These are phyloP conservation scores for Otolemur crassicaudatus DNA, from an alignment of 2,797 vertebrate genomes.

Conservation along the genomic window DNA sequence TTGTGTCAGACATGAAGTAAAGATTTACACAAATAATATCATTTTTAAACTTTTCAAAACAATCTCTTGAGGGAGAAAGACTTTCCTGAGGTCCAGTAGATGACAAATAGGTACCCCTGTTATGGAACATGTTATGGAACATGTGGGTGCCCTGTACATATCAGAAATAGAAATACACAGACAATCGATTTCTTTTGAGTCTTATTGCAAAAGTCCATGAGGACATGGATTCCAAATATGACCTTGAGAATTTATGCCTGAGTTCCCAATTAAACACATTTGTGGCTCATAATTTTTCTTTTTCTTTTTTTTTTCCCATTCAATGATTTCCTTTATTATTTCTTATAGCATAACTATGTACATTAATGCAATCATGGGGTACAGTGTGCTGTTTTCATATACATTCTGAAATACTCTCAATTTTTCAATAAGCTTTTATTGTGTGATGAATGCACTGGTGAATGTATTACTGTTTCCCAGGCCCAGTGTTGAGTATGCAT, in stretches of 20 bases:
- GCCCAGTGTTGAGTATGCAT: not conserved
- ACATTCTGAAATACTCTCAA: not conserved
- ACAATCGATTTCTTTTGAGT: not conserved
- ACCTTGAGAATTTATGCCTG: not conserved
- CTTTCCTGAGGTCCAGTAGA: not conserved
- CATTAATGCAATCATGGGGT: too few relatives aligned
- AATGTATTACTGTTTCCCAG: not conserved
- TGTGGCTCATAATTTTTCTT: not conserved
- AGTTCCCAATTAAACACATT: not conserved
- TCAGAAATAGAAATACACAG: not conserved
- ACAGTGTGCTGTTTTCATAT: too few relatives aligned
- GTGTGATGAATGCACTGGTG: not conserved
- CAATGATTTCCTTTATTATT: too few relatives aligned
- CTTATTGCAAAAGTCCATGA: not conserved
- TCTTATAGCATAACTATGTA: too few relatives aligned
- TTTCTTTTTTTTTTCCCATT: too few relatives aligned
- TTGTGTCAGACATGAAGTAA: not conserved
- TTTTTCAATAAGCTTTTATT: not conserved
- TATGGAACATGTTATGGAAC: not conserved
- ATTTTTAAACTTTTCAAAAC: conserved; percentile 7
- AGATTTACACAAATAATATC: conserved; percentile 34
- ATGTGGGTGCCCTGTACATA: not conserved
- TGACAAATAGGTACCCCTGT: not conserved
- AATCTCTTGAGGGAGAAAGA: not conserved
- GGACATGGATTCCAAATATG: not conserved